phyloP scores from a whole-genome alignment of 1,140 invertebrate genomes.

The Leucophenga varia region DNA sequence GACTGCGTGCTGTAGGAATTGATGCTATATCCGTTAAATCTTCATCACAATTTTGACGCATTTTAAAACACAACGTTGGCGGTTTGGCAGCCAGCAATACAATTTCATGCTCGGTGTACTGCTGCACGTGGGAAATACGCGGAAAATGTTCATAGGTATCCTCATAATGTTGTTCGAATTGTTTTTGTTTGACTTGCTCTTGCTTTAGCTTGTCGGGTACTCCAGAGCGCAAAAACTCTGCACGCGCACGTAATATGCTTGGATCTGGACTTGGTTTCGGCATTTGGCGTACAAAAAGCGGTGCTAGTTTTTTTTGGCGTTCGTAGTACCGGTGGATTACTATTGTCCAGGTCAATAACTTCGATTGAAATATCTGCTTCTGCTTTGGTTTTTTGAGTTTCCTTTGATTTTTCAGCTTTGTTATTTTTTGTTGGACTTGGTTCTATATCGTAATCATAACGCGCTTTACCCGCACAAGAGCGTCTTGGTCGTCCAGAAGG shows the following conservation, averaged over 20 bases:
- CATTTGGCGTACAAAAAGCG: constrained; percentile 60
- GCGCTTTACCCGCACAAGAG: constrained; percentile 41
- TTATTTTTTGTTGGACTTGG: constrained; percentile 29
- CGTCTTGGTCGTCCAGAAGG: constrained; percentile 38
- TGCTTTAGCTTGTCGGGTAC: constrained; percentile 62
- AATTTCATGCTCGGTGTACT: constrained; percentile 1
- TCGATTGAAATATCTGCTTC: constrained; percentile 18
- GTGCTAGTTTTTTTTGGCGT: constrained; percentile 60
- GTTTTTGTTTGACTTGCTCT: constrained; percentile 56
- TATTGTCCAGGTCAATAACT: constrained; percentile 39
- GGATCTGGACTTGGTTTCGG: constrained; percentile 60
- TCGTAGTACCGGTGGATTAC: constrained; percentile 15
- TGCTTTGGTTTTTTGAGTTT: neutral
- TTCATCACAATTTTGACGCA: neutral
- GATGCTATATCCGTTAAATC: neutral
- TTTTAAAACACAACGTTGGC: neutral
- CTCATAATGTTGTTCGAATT: constrained; percentile 45
- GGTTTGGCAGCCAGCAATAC: neutral
- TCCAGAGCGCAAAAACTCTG: constrained; percentile 63
- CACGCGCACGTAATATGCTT: constrained; percentile 59
- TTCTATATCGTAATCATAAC: constrained; percentile 47
- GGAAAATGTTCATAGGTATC: constrained; percentile 58
- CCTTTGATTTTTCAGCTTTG: neutral
- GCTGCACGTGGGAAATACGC: constrained; percentile 58
- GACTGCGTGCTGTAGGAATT: neutral